Conservation (phyloP, 2,797 vertebrate genomes). For the Cyclopterus lumpus region DNA sequence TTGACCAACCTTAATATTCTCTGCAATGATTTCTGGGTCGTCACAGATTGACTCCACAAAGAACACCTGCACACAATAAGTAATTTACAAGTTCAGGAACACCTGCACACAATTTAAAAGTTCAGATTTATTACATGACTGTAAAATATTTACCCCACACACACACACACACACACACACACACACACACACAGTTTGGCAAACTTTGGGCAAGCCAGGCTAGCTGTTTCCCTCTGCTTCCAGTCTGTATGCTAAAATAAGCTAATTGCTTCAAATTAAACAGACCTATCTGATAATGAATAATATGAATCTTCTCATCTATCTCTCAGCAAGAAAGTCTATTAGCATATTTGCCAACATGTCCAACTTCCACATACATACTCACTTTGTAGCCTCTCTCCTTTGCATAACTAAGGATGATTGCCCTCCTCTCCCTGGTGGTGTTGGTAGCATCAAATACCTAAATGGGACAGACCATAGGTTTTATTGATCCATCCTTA, state of each 20-base stretch:
- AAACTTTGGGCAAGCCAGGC: not conserved
- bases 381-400: conserved; percentile 91
- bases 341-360: not conserved
- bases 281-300: not conserved
- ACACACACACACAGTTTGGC: not conserved
- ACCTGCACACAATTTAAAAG: conserved; percentile 67
- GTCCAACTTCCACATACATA: not conserved
- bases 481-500: not conserved
- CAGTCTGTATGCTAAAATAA: conserved; percentile 6
- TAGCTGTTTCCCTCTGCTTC: not conserved
- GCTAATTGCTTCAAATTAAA: not conserved
- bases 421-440: conserved; percentile 87
- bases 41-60: conserved; percentile 87
- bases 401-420: conserved; percentile 88
- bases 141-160: too few relatives aligned
- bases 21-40: conserved; percentile 82
- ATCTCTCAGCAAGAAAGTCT: not conserved
- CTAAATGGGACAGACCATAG: conserved; percentile 63
- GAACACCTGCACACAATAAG: conserved; percentile 77
- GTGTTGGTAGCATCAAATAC: conserved; percentile 96
- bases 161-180: too few relatives aligned
- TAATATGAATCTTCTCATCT: too few relatives aligned
- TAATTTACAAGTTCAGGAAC: conserved; percentile 50
- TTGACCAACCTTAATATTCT: conserved; percentile 78
- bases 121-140: not conserved